Conservation (phyloP, 1,140 invertebrate species). For the Brachionus paranguensis region DNA sequence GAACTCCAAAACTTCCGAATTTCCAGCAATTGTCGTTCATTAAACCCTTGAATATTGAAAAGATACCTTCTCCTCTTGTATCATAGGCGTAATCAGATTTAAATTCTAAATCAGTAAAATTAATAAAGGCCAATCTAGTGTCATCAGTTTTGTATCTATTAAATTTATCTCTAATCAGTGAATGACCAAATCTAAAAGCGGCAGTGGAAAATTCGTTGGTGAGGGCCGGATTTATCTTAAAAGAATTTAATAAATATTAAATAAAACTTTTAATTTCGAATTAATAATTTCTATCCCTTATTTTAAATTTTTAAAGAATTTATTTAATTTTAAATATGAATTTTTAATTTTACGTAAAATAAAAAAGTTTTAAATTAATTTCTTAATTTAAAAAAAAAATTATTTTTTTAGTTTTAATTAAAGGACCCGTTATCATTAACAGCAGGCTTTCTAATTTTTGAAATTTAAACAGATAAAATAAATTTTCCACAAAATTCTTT, state of each 20-base stretch:
- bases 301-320: no score
- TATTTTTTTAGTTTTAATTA: no score
- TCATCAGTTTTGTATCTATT: neutral
- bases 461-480: no score
- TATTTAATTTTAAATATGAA: no score
- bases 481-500: no score
- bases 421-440: no score
- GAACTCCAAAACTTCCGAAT: neutral
- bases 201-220: slow-evolving; percentile 34
- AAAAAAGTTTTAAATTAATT: no score
- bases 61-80: neutral
- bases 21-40: slow-evolving; percentile 8
- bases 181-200: slow-evolving; percentile 39
- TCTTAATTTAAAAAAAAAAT: no score
- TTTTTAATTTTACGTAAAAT: no score
- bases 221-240: slow-evolving; percentile 6
- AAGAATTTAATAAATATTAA: neutral
- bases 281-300: neutral
- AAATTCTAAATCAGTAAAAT: neutral
- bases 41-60: slow-evolving; percentile 14
- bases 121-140: neutral
- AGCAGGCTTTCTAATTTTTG: no score
- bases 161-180: neutral
- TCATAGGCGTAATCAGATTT: slow-evolving; percentile 26
- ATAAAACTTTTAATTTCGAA: neutral